A percentile compares a stretch with the other conserved stretches of the same genome.
These are phyloP conservation scores for Ciona savignyi DNA, from an alignment of 23 tunicate genomes.

Conservation along the genomic window DNA sequence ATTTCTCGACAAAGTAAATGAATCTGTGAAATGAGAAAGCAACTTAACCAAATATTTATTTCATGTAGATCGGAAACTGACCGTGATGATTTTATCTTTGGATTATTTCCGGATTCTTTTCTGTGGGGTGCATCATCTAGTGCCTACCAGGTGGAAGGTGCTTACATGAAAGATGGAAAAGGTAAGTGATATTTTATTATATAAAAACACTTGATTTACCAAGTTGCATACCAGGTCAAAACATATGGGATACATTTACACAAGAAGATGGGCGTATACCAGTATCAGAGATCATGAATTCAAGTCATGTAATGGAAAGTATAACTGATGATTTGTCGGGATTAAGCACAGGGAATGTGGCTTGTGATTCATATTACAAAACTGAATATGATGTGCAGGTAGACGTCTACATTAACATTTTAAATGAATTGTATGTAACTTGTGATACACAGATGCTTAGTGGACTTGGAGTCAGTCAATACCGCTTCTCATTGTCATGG, in stretches of 20 bases:
- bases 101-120: constrained; percentile 40
- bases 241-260: constrained; percentile 82
- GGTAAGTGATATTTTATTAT: constrained; percentile 57
- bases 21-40: no score
- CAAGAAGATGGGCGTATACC: constrained; percentile 43
- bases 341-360: constrained; percentile 69
- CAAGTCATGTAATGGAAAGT: constrained; percentile 40
- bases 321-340: constrained; percentile 60
- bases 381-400: constrained; percentile 70
- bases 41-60: neutral
- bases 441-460: constrained; percentile 20
- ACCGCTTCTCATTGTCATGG: constrained; percentile 94
- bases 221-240: constrained; percentile 25
- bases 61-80: constrained; percentile 26
- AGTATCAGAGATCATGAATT: constrained; percentile 16
- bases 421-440: constrained; percentile 44
- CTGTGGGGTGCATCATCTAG: constrained; percentile 48
- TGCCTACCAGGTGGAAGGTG: constrained; percentile 77
- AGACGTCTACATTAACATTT: constrained; percentile 16
- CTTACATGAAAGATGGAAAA: constrained; percentile 62
- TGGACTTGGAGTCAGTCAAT: constrained; percentile 43
- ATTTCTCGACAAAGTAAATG: constrained; percentile 36
- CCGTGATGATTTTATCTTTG: constrained; percentile 21
- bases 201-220: constrained; percentile 22
- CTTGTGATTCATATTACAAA: constrained; percentile 77